These are phyloP conservation scores for Gortyna flavago DNA, from an alignment of 2,888 invertebrate species.

Conservation along the genomic window DNA sequence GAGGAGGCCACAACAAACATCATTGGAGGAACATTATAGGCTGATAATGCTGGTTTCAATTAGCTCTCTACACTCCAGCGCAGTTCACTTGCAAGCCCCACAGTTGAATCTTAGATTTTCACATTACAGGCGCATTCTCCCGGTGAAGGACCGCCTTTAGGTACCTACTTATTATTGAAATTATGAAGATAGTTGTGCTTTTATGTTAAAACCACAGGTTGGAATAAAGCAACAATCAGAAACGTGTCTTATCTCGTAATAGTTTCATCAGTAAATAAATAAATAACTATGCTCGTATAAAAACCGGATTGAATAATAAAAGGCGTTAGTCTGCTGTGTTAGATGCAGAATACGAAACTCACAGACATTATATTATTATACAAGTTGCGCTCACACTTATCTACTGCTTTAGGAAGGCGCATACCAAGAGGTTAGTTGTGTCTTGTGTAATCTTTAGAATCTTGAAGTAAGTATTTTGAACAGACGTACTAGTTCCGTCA, in stretches of 20 bases:
- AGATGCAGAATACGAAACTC: slow-evolving; percentile 29
- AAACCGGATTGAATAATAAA: slow-evolving; percentile 68
- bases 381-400: not conserved
- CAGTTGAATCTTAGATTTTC: not conserved
- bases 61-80: not conserved
- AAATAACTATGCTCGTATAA: slow-evolving; percentile 43
- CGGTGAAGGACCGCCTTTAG: not conserved
- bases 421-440: not conserved
- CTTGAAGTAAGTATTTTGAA: slow-evolving; percentile 12
- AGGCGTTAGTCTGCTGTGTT: slow-evolving; percentile 23
- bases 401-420: not conserved
- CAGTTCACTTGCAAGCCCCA: not conserved
- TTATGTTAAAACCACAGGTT: slow-evolving; percentile 26
- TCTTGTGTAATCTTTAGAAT: slow-evolving; percentile 11
- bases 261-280: slow-evolving; percentile 40
- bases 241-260: slow-evolving; percentile 40
- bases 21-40: no score
- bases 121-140: not conserved
- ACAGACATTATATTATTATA: not conserved
- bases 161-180: slow-evolving; percentile 7
- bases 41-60: not conserved
- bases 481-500: not conserved
- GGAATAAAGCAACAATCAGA: slow-evolving; percentile 27
- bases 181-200: not conserved
- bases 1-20: no score